phyloP scores from a whole-genome alignment of 1,140 invertebrate genomes.

The Drosophila sechellia region DNA sequence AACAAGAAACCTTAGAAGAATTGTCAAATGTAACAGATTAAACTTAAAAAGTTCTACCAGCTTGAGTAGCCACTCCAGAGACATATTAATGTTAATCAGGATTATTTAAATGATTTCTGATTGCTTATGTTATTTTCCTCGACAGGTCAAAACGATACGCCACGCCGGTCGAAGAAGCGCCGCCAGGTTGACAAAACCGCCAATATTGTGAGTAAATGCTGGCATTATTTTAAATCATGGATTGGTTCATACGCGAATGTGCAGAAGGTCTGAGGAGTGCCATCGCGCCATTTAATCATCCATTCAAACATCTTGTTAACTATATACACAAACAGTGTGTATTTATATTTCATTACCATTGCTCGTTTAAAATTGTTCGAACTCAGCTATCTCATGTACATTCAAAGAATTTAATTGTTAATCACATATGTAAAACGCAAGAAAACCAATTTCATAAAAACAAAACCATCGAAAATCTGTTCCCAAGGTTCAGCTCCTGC shows the following conservation, averaged over 20 bases:
- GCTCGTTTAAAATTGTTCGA: slow-evolving; percentile 9
- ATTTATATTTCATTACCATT: slow-evolving; percentile 17
- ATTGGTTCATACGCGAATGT: slow-evolving; percentile 35
- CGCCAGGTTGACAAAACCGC: slow-evolving; percentile 78
- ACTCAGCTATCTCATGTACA: slow-evolving; percentile 26
- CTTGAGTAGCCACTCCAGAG: slow-evolving; percentile 8
- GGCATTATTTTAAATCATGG: slow-evolving; percentile 49
- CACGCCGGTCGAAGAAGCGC: slow-evolving; percentile 82
- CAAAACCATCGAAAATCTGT: slow-evolving; percentile 37
- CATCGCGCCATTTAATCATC: slow-evolving; percentile 1
- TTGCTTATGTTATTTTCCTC: not conserved
- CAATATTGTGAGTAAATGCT: slow-evolving; percentile 84
- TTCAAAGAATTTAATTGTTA: slow-evolving; percentile 19
- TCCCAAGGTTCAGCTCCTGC: slow-evolving; percentile 77
- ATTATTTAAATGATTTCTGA: not conserved
- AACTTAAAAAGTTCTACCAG: no score
- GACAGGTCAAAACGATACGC: slow-evolving; percentile 76
- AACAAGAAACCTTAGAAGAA: not conserved
- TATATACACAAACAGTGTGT: slow-evolving; percentile 8
- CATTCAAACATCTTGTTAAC: slow-evolving; percentile 5
- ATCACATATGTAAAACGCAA: slow-evolving; percentile 32
- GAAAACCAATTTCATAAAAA: slow-evolving; percentile 33
- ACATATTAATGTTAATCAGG: not conserved
- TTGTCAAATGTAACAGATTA: not conserved
- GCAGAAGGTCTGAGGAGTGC: slow-evolving; percentile 59